A percentile compares a stretch with the other conserved stretches of the same genome.
These are phyloP conservation scores for Ochropleura plecta DNA, from an alignment of 2,888 invertebrate genomes.

Conservation along the genomic window DNA sequence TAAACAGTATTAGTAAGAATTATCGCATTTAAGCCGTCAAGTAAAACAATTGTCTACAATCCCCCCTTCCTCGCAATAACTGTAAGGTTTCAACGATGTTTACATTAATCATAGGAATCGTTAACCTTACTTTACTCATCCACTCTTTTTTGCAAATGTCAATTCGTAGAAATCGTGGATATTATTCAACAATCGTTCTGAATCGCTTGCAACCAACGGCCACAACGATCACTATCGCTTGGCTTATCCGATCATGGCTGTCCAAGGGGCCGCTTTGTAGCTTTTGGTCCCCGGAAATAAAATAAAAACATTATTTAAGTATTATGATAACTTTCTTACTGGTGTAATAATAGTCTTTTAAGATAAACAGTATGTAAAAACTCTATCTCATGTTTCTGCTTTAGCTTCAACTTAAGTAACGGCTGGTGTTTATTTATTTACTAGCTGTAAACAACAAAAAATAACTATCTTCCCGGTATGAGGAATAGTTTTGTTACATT, in stretches of 20 bases:
- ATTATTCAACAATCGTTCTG: not conserved
- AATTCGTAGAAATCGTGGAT: not conserved
- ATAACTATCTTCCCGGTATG: too few relatives aligned
- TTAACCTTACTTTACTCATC: not conserved
- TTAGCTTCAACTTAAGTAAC: too few relatives aligned
- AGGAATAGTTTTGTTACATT: too few relatives aligned
- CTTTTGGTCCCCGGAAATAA: not conserved
- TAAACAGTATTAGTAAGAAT: not conserved
- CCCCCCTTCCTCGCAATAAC: not conserved
- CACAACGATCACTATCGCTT: constrained; percentile 11
- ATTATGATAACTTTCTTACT: not conserved
- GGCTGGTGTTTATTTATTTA: too few relatives aligned
- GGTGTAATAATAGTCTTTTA: not conserved
- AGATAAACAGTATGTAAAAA: not conserved
- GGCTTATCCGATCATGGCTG: constrained; percentile 1
- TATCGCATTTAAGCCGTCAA: not conserved
- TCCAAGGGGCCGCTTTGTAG: not conserved
- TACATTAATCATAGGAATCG: not conserved
- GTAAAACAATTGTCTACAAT: not conserved
- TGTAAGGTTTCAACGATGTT: not conserved
- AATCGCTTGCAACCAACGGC: not conserved
- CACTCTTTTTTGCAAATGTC: not conserved
- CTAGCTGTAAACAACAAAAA: too few relatives aligned
- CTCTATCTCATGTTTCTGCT: too few relatives aligned
- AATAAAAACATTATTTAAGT: not conserved